Conservation (phyloP, 2,888 invertebrate species). For the Bibio marci region DNA sequence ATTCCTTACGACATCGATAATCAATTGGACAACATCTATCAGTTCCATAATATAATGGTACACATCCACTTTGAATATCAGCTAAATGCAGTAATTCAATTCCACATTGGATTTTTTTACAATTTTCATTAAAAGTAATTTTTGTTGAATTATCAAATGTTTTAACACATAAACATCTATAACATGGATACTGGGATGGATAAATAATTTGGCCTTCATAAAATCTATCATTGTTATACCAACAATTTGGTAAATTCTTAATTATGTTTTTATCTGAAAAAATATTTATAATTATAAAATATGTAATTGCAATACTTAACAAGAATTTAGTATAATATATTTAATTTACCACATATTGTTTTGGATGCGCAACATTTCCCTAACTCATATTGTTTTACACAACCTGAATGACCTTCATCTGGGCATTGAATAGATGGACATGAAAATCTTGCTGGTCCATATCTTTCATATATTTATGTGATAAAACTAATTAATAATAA, state of each 20-base stretch:
- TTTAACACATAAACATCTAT: slow-evolving; percentile 7
- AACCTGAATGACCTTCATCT: no score
- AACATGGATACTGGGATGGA: slow-evolving; percentile 6
- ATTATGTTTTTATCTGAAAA: no score
- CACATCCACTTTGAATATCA: slow-evolving; percentile 10
- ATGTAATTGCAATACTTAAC: no score
- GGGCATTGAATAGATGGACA: no score
- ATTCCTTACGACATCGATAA: slow-evolving; percentile 11
- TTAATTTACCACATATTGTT: no score
- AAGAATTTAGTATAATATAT: no score
- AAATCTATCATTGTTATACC: slow-evolving; percentile 9
- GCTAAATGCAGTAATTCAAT: slow-evolving; percentile 11
- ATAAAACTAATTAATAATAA: no score
- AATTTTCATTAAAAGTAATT: slow-evolving; percentile 10
- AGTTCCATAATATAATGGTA: slow-evolving; percentile 12
- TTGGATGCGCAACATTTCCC: no score
- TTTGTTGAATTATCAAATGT: slow-evolving; percentile 6
- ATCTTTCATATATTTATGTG: no score
- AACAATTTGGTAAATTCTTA: slow-evolving; percentile 7
- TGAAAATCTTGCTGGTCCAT: no score
- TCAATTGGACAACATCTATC: slow-evolving; percentile 13
- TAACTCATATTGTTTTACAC: no score
- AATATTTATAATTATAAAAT: no score
- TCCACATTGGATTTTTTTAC: slow-evolving; percentile 11
- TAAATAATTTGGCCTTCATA: slow-evolving; percentile 12